Base-by-base conservation (phyloP, 2,888 invertebrate genomes). In the Meganola albula region DNA sequence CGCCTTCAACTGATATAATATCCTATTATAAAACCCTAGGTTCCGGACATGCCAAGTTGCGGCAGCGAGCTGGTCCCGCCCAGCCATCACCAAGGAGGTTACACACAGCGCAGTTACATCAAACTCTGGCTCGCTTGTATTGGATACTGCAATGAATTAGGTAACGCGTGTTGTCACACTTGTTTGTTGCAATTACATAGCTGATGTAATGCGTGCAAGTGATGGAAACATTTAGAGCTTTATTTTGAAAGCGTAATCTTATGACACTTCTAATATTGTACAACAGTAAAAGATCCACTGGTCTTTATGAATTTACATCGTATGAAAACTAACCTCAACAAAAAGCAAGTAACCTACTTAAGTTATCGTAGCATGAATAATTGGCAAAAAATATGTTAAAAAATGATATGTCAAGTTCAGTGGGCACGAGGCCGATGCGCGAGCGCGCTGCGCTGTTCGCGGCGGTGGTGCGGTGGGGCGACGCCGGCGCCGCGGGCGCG, bases 361-460 rank as follows among this genome's bases (percentile, higher is more conserved):
- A 48, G 44, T 48, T 53, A 52, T 36, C 57, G 59, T 63, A 70
- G 63, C 73, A 68, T 63, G 58, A 66, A 63, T 65, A 61, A 59
- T 63, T 60, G 62, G 63, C 63, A 61, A 68, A 70, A 66, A 76
- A 69, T 67, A 61, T 70, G 64, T 67, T 61, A 69, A 71, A 68
- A 74, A 67, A 61, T 66, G 70, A 75, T 73, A 70, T 78, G 79
- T 83, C 82, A 83, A 82, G 80, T 80, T 80, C 79, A 78, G 74
- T 66, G 66, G 65, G 67, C 68, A 67, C 74, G 75, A 69, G 72
- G 71, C 63, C 71, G 71, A 59, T 63, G 69, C 66, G 72, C 70
- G 67, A 60, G 66, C 66, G 70, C n/a, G n/a, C n/a, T n/a, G n/a
- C n/a, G n/a, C n/a, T n/a, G n/a, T n/a, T n/a, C n/a, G n/a, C n/a